Evolutionary conservation across 2,113 vertebrate species (phyloP).

Genomic region (Struthidea cinerea): DNA sequence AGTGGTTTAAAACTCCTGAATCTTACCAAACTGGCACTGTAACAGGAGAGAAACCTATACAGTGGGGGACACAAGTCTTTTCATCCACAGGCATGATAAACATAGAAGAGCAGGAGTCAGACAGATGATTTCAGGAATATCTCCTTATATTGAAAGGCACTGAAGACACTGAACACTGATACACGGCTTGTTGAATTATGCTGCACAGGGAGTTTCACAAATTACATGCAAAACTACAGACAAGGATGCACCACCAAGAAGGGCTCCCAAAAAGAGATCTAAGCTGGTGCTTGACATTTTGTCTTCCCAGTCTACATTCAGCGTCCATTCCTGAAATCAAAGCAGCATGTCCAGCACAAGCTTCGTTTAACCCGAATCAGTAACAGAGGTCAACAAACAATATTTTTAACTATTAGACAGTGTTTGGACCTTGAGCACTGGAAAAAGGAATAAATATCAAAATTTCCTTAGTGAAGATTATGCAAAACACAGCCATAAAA

Average conservation of each 20-base stretch:
- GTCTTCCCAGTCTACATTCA: background rate
- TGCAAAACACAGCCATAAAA: background rate
- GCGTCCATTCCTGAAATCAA: background rate
- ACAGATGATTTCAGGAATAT: background rate
- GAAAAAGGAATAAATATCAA: background rate
- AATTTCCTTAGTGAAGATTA: background rate
- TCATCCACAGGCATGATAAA: background rate
- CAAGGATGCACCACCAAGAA: background rate
- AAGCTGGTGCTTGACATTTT: background rate
- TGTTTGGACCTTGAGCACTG: background rate
- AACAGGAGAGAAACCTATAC: background rate
- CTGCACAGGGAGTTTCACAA: background rate
- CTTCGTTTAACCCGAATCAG: background rate
- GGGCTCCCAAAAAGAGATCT: background rate
- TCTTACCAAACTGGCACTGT: accelerated
- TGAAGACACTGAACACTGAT: background rate
- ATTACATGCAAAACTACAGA: background rate
- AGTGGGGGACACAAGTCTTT: background rate
- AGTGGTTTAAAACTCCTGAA: background rate
- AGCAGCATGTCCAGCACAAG: background rate
- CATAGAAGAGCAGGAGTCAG: background rate
- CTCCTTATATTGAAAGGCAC: background rate
- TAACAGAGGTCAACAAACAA: background rate
- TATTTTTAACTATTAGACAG: background rate
- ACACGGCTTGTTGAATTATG: accelerated